Evolutionary conservation across 2,113 vertebrate species (phyloP).

Genomic region (Vidua macroura): DNA sequence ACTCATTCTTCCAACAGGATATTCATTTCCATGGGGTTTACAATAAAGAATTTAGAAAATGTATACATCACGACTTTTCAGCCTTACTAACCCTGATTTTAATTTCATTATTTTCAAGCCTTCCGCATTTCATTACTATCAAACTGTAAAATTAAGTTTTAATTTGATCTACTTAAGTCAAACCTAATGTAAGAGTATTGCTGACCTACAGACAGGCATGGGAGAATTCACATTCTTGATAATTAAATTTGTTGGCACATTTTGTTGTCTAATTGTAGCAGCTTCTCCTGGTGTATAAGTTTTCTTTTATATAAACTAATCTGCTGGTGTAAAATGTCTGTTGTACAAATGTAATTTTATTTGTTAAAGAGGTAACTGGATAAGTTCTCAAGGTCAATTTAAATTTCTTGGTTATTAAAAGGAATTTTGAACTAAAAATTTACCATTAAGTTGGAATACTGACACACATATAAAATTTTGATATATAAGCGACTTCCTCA

Average conservation of each 20-base stretch:
- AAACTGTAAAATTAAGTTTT: background rate
- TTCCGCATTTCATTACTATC: background rate
- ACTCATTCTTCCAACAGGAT: background rate
- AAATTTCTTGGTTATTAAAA: background rate
- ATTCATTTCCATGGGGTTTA: background rate
- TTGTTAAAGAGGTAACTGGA: background rate
- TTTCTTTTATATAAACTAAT: background rate
- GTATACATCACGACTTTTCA: background rate
- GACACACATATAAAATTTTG: background rate
- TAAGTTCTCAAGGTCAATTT: background rate
- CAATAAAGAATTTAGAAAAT: background rate
- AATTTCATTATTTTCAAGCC: background rate
- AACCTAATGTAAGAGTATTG: background rate
- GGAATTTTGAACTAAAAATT: background rate
- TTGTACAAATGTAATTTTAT: background rate
- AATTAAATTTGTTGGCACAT: background rate
- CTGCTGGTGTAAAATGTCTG: background rate
- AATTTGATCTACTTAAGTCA: background rate
- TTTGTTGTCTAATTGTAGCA: background rate
- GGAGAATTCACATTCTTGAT: background rate
- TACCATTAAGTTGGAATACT: background rate
- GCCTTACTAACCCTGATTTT: background rate
- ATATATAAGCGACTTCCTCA: background rate
- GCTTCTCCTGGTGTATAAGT: background rate
- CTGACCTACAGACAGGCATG: background rate